Conservation (phyloP, 2,797 vertebrate species). For the Gymnoscopelus microlampas region DNA sequence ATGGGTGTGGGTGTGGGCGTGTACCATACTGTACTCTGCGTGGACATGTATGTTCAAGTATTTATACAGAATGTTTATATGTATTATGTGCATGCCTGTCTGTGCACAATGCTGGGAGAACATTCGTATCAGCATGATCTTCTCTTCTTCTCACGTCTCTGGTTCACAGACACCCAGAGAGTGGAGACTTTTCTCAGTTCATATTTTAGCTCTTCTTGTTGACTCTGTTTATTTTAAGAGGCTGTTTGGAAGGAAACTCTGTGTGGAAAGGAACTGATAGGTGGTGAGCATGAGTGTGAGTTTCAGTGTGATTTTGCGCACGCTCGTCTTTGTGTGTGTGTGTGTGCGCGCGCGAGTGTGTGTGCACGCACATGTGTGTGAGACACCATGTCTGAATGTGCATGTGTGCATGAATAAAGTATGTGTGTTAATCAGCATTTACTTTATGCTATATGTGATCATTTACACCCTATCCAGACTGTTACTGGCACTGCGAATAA, state of each 20-base stretch:
- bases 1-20: no score
- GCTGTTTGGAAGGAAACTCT: slow-evolving; percentile 57
- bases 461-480: slow-evolving; percentile 31
- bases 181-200: slow-evolving; percentile 71
- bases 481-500: not conserved
- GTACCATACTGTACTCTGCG: no score
- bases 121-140: slow-evolving; percentile 52
- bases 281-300: not conserved
- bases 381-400: no score
- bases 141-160: slow-evolving; percentile 37
- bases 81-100: no score
- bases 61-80: no score
- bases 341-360: slow-evolving; percentile 27
- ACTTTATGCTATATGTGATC: slow-evolving; percentile 3
- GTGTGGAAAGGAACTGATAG: slow-evolving; percentile 40
- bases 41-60: no score
- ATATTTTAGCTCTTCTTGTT: slow-evolving; percentile 70
- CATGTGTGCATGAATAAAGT: no score
- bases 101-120: slow-evolving; percentile 22
- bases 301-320: slow-evolving; percentile 31
- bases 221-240: slow-evolving; percentile 70
- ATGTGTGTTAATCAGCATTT: not conserved
- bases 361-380: slow-evolving; percentile 30
- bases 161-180: slow-evolving; percentile 51
- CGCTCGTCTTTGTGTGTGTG: slow-evolving; percentile 17